Percentiles rank a stretch among this genome's conserved stretches.
Evolutionary conservation across 1,140 invertebrate species (phyloP).

Genomic region (Drosophila burlai): DNA sequence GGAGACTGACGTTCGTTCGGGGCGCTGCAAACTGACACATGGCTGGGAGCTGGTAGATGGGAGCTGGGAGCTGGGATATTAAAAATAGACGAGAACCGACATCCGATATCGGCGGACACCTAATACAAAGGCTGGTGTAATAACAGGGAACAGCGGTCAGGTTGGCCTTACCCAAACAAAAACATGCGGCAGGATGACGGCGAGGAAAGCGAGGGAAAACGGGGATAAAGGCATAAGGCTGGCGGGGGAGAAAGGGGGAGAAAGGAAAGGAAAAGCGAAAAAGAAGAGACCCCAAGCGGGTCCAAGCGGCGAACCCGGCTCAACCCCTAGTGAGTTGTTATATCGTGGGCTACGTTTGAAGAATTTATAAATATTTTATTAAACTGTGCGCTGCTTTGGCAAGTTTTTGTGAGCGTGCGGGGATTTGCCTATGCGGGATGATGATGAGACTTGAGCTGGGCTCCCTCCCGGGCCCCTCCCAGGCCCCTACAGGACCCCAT

Average conservation of each 20-base stretch:
- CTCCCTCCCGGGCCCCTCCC: background rate
- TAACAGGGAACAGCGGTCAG: conserved; percentile 40
- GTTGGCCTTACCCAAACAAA: conserved; percentile 30
- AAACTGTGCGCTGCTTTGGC: conserved; percentile 62
- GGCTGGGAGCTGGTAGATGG: conserved; percentile 15
- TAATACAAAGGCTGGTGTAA: conserved; percentile 40
- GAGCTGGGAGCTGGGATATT: conserved; percentile 27
- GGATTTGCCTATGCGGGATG: conserved; percentile 65
- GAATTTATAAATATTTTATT: conserved; percentile 72
- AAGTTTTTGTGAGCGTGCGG: conserved; percentile 64
- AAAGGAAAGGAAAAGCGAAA: conserved; percentile 7
- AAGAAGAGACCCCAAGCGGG: conserved; percentile 18
- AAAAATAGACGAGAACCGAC: conserved; percentile 60
- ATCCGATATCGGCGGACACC: conserved; percentile 49
- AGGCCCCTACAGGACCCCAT: background rate
- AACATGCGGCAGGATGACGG: background rate
- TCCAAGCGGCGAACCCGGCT: conserved; percentile 30
- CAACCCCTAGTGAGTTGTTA: conserved; percentile 61
- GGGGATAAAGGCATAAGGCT: background rate
- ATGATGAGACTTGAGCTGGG: conserved; percentile 51
- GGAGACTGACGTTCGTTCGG: conserved; percentile 19
- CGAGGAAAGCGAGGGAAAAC: background rate
- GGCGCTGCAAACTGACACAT: conserved; percentile 44
- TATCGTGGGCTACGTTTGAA: conserved; percentile 65
- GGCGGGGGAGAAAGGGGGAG: background rate